Evolutionary conservation across 2,113 vertebrate species (phyloP).

Genomic region (Callipepla californica): DNA sequence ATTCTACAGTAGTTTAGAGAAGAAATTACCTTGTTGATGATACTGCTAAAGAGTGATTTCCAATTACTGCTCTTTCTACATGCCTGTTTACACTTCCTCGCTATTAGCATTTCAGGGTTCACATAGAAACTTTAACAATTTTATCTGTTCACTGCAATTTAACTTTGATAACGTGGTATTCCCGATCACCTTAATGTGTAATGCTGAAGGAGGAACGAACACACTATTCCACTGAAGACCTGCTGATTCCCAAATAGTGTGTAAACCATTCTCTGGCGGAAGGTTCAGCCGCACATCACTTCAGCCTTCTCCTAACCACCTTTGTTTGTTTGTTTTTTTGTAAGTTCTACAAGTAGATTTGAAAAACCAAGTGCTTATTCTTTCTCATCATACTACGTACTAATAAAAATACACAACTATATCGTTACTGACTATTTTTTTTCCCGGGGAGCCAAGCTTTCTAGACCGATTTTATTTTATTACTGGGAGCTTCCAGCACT

Average conservation of each 20-base stretch:
- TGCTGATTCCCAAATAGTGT: background rate
- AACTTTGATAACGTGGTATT: background rate
- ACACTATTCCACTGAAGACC: background rate
- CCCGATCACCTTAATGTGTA: background rate
- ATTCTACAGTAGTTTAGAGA: background rate
- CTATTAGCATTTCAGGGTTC: background rate
- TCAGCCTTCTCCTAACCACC: background rate
- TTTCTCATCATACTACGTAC: background rate
- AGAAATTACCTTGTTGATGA: background rate
- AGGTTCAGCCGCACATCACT: background rate
- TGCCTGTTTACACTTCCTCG: background rate
- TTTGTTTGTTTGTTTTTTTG: background rate
- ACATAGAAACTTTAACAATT: background rate
- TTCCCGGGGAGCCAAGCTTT: background rate
- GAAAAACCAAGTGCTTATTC: background rate
- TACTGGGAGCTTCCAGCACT: background rate
- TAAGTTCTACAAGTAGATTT: background rate
- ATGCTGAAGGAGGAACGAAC: background rate
- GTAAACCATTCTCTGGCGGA: background rate
- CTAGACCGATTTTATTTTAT: rapidly evolving
- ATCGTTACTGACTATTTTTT: background rate
- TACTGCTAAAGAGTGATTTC: background rate
- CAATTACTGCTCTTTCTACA: background rate
- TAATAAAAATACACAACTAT: background rate
- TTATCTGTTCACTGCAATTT: background rate